These are phyloP conservation scores for Solenopsis fugax DNA, from an alignment of 1,140 invertebrate species.

Conservation along the genomic window DNA sequence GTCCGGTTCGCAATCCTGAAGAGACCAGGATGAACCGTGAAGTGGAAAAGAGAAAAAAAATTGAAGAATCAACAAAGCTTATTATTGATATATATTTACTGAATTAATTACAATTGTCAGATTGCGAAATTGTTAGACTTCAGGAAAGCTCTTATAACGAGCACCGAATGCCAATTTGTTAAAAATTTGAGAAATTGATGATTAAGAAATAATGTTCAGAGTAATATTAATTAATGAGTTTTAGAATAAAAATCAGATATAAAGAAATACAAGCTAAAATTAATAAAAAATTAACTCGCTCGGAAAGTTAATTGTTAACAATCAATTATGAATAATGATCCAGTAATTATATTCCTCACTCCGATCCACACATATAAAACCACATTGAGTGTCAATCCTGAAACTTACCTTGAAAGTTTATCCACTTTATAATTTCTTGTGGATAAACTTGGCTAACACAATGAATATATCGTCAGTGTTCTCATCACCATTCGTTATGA, in stretches of 20 bases:
- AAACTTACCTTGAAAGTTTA: neutral
- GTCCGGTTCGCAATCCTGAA: slow-evolving; percentile 52
- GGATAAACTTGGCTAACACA: slow-evolving; percentile 22
- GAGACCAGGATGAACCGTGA: slow-evolving; percentile 34
- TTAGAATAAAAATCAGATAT: neutral
- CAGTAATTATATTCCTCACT: no score
- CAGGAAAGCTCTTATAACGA: neutral
- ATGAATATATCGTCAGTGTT: slow-evolving; percentile 25
- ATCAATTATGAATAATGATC: no score
- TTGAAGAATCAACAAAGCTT: neutral
- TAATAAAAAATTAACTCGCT: neutral
- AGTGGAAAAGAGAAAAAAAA: neutral
- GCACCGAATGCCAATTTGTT: neutral
- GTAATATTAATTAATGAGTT: slow-evolving; percentile 17
- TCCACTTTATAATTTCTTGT: slow-evolving; percentile 15
- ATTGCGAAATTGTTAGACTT: slow-evolving; percentile 1
- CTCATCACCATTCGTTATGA: neutral
- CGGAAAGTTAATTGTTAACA: neutral
- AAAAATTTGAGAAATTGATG: neutral
- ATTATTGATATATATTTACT: neutral
- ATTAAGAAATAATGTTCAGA: neutral
- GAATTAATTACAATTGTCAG: neutral
- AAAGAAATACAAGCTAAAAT: neutral
- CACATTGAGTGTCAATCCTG: slow-evolving; percentile 40
- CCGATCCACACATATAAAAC: neutral